phyloP scores from a whole-genome alignment of 1,140 invertebrate species.

The Neocloeon triangulifer region DNA sequence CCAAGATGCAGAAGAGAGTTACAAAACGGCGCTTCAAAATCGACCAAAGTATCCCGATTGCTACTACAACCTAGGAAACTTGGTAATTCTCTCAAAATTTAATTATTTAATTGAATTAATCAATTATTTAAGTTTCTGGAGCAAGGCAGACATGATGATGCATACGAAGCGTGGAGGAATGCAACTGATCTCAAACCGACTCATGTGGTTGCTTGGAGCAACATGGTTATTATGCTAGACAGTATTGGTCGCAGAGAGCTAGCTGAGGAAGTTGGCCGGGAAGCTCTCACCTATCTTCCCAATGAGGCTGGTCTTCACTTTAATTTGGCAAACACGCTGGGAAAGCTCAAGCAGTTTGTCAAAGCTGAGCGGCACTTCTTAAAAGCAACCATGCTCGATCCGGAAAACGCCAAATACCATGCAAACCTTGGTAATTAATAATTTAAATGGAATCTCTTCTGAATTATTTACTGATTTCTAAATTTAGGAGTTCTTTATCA shows the following conservation, averaged over 20 bases:
- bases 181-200: conserved; percentile 52
- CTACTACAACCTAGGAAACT: conserved; percentile 82
- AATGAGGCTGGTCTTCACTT: conserved; percentile 56
- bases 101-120: neutral
- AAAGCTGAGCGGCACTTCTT: conserved; percentile 64
- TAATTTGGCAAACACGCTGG: conserved; percentile 68
- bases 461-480: no score
- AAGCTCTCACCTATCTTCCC: conserved; percentile 42
- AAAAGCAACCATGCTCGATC: conserved; percentile 42
- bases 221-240: conserved; percentile 70
- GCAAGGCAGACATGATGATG: conserved; percentile 27
- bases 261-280: conserved; percentile 40
- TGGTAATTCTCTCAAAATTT: conserved; percentile 36
- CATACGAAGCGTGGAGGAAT: conserved; percentile 48
- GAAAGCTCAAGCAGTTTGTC: conserved; percentile 50
- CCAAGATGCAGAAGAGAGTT: conserved; percentile 51
- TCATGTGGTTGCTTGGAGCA: conserved; percentile 75
- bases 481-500: conserved; percentile 83
- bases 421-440: conserved; percentile 78
- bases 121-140: conserved; percentile 33
- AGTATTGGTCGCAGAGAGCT: conserved; percentile 36
- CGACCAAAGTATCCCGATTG: conserved; percentile 74
- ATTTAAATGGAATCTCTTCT: conserved; percentile 9
- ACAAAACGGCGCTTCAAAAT: conserved; percentile 49
- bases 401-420: conserved; percentile 45